phyloP scores from a whole-genome alignment of 2,113 vertebrate genomes.

The Corythornis cristatus region DNA sequence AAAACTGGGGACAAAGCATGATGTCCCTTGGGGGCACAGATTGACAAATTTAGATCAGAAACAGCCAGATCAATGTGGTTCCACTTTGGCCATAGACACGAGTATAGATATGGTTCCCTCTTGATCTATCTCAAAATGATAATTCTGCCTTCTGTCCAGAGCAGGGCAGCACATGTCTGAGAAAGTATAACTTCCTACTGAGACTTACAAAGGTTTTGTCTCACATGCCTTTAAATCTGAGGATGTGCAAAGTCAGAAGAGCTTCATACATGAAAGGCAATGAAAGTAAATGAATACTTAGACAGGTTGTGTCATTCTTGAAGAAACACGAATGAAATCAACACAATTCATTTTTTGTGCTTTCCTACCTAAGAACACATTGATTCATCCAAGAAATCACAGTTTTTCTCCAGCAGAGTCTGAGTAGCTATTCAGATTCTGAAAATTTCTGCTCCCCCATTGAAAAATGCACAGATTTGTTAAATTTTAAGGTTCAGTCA shows the following conservation, averaged over 20 bases:
- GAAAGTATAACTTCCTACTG: fast-evolving
- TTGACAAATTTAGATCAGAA: neutral
- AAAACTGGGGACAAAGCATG: neutral
- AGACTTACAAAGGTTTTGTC: neutral
- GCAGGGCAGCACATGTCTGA: fast-evolving
- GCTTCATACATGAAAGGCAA: neutral
- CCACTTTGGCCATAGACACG: neutral
- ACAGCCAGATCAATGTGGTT: neutral
- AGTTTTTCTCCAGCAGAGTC: neutral
- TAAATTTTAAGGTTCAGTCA: neutral
- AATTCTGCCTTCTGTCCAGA: neutral
- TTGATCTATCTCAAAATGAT: neutral
- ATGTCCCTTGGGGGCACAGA: neutral
- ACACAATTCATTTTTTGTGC: neutral
- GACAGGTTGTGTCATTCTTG: neutral
- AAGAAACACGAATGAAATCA: neutral
- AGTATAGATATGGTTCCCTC: neutral
- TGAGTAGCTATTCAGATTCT: neutral
- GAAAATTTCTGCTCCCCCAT: neutral
- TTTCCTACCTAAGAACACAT: neutral
- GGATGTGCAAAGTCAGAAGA: neutral
- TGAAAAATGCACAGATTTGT: neutral
- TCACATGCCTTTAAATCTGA: neutral
- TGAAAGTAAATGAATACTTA: neutral
- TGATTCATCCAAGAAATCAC: neutral